Percentiles rank a stretch among this genome's conserved stretches.
These are phyloP conservation scores for Enteromius fasciolatus DNA, from an alignment of 2,797 vertebrate genomes.

Conservation along the genomic window DNA sequence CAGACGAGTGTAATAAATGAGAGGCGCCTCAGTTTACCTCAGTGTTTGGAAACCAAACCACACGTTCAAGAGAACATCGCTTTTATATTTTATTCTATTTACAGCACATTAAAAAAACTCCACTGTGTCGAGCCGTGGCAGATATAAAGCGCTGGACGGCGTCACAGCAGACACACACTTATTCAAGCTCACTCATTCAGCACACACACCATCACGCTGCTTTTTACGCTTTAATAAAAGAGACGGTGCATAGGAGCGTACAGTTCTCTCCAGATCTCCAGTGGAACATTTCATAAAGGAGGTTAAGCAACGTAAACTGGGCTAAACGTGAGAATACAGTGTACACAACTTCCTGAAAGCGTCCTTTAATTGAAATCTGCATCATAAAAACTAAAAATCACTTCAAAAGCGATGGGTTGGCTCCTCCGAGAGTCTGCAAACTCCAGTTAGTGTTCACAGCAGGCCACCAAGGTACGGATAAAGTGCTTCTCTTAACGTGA, in stretches of 20 bases:
- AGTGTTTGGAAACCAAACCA: background rate
- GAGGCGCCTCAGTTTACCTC: background rate
- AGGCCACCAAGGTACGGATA: constrained; percentile 87
- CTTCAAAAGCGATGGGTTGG: constrained; percentile 76
- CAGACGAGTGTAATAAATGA: background rate
- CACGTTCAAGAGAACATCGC: constrained; percentile 55
- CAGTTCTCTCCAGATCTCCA: constrained; percentile 72
- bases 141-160: background rate
- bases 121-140: constrained; percentile 70
- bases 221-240: constrained; percentile 69
- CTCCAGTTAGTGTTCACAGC: constrained; percentile 74
- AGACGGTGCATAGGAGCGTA: constrained; percentile 75
- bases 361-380: constrained; percentile 58
- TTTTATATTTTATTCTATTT: constrained; percentile 86
- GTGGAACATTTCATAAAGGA: constrained; percentile 68
- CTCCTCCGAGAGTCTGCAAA: constrained; percentile 69
- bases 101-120: constrained; percentile 77
- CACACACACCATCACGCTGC: constrained; percentile 38
- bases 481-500: constrained; percentile 84
- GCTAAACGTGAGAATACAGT: constrained; percentile 75
- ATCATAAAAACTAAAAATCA: constrained; percentile 55
- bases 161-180: constrained; percentile 59
- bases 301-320: constrained; percentile 57
- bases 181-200: constrained; percentile 77
- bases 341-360: constrained; percentile 71